These are phyloP conservation scores for Picus viridis DNA, from an alignment of 2,797 vertebrate genomes.

Conservation along the genomic window DNA sequence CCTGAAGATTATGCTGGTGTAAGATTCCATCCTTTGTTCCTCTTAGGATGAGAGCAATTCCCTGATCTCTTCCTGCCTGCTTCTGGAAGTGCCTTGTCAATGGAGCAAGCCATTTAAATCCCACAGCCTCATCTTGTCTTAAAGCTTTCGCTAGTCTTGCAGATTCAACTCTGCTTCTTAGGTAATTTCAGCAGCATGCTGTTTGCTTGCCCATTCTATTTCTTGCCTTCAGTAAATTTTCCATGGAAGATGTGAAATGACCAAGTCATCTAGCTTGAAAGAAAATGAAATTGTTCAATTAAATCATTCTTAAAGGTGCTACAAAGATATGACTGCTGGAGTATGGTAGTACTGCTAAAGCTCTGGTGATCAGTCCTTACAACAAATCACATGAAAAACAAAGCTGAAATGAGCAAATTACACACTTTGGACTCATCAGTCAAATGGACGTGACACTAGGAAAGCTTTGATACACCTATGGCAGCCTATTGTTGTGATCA, in stretches of 20 bases:
- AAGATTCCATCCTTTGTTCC: background rate
- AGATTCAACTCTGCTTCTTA: conserved; percentile 3
- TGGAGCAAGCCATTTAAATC: conserved; percentile 34
- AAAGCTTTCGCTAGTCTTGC: background rate
- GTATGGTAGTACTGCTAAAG: background rate
- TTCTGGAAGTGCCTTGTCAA: conserved; percentile 6
- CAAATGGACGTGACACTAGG: background rate
- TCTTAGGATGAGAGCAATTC: conserved; percentile 1
- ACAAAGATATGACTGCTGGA: background rate
- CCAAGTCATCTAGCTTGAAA: conserved; percentile 1
- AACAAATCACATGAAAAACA: background rate
- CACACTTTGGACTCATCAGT: background rate
- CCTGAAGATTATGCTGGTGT: background rate
- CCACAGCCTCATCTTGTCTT: conserved; percentile 40
- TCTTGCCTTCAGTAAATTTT: conserved; percentile 1
- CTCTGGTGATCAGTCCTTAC: background rate
- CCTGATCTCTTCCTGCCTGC: conserved; percentile 11
- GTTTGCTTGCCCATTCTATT: background rate
- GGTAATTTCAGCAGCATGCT: conserved; percentile 1
- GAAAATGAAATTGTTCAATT: conserved; percentile 13
- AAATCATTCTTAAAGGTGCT: background rate
- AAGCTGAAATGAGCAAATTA: background rate
- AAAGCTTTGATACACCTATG: background rate
- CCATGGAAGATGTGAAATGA: background rate
- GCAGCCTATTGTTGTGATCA: background rate